phyloP scores from a whole-genome alignment of 2,888 invertebrate genomes.

The Dasysyrphus tricinctus region DNA sequence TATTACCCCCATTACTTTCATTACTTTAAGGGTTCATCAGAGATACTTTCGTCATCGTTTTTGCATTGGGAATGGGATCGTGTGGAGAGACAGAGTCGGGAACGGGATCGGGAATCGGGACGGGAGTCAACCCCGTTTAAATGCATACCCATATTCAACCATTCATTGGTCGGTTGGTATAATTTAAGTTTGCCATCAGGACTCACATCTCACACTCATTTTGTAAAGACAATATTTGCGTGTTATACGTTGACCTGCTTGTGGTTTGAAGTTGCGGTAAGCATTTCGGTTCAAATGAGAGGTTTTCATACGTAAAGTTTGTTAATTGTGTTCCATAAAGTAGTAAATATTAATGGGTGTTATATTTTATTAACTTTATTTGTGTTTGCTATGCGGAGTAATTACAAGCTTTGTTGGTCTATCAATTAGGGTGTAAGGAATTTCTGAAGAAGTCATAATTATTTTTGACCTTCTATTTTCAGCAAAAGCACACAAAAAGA shows the following conservation, averaged over 20 bases:
- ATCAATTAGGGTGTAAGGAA: constrained; percentile 32
- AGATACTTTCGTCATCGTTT: constrained; percentile 69
- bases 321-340: constrained; percentile 61
- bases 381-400: constrained; percentile 55
- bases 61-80: constrained; percentile 6
- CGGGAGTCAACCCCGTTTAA: constrained; percentile 36
- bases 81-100: background rate
- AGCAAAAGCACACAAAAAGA: constrained; percentile 16
- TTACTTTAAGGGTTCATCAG: constrained; percentile 72
- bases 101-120: constrained; percentile 19
- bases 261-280: constrained; percentile 63
- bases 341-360: constrained; percentile 70
- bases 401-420: constrained; percentile 48
- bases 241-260: constrained; percentile 66
- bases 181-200: constrained; percentile 58
- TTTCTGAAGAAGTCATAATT: constrained; percentile 33
- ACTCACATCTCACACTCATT: constrained; percentile 23
- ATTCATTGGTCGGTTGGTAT: constrained; percentile 51
- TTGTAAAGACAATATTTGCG: constrained; percentile 68
- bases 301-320: constrained; percentile 55
- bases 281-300: constrained; percentile 44
- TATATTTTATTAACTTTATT: constrained; percentile 67
- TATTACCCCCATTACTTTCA: constrained; percentile 72
- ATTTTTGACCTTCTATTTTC: constrained; percentile 30
- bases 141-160: constrained; percentile 63